Base-by-base conservation (phyloP, 1,140 invertebrate genomes). In the Callitettix versicolor region DNA sequence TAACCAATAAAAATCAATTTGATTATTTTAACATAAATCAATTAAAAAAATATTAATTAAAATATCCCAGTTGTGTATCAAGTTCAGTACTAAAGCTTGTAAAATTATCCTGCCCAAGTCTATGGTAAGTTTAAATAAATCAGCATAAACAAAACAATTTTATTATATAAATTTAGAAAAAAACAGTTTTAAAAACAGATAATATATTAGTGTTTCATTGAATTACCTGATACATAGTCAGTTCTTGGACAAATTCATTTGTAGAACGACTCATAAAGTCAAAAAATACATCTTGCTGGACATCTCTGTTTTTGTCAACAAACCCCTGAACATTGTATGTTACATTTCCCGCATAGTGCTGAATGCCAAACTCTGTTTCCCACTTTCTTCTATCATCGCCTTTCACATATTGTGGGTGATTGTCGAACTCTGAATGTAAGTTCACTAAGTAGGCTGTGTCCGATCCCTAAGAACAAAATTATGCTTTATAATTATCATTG, bases 261-360 rank as follows among this genome's bases (percentile, higher is more conserved):
- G 77, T 81, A 43, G 91, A 94, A 30, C 85, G 75, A 14, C 85
- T 86, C 76, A 97, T 84, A 59, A 92, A 84, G 67, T 96, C 91
- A 65, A 96, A 95, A 64, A 97, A 86, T 0, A 93, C 89, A 65
- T 96, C 92, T 68, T 96, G 93, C 66, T 95, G 91, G 0, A 91
- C 88, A 64, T 95, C 90, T 9, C 91, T 75, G 69, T 99, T 99
- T 71, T 99, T 99, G 66, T 98, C 94, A 0, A 99, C 85, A 72
- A 99, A 99, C 9, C 95, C 95, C 55, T 87, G 80, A 5, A 91
- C 85, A 21, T 80, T 80, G 72, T 99, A 99, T 9, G 86, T 86
- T 3, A 99, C 95, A 56, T 82, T 81, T 20, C 95, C 95, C 3
- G 95, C 95, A 69, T 98, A 99, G 68, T 99, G 95, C 63, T 81